Percentiles rank a stretch among this genome's conserved stretches.
Evolutionary conservation across 2,888 invertebrate species (phyloP).

Genomic region (Arctia plantaginis): DNA sequence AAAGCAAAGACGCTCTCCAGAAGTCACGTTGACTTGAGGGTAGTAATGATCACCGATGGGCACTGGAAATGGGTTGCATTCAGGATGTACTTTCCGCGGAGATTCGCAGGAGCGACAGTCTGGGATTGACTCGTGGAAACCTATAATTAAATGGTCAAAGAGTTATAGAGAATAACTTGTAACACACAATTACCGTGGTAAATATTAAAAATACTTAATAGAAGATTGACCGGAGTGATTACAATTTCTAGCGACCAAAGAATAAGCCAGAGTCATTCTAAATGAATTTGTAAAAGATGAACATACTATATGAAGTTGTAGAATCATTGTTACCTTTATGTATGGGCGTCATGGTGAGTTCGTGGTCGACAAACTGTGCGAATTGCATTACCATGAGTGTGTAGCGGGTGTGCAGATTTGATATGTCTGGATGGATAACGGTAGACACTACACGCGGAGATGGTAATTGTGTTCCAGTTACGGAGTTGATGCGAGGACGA

Average conservation of each 20-base stretch:
- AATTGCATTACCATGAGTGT: slow-evolving; percentile 98
- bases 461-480: slow-evolving; percentile 92
- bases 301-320: background rate
- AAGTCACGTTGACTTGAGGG: slow-evolving; percentile 93
- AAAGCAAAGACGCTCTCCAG: slow-evolving; percentile 95
- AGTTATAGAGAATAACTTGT: background rate
- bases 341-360: slow-evolving; percentile 97
- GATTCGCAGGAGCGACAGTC: slow-evolving; percentile 96
- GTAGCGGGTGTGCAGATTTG: slow-evolving; percentile 94
- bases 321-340: slow-evolving; percentile 89
- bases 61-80: slow-evolving; percentile 97
- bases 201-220: too few species aligned
- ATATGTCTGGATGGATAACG: slow-evolving; percentile 96
- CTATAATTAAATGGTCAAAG: slow-evolving; percentile 58
- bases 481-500: slow-evolving; percentile 90
- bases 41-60: slow-evolving; percentile 96
- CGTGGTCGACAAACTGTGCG: slow-evolving; percentile 97
- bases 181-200: background rate
- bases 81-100: slow-evolving; percentile 94
- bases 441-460: slow-evolving; percentile 95
- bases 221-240: background rate
- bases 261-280: too few species aligned
- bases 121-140: slow-evolving; percentile 96
- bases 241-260: background rate
- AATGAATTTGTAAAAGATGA: background rate